Evolutionary conservation across 2,888 invertebrate species (phyloP).

Genomic region (Xestia rhomboidea): DNA sequence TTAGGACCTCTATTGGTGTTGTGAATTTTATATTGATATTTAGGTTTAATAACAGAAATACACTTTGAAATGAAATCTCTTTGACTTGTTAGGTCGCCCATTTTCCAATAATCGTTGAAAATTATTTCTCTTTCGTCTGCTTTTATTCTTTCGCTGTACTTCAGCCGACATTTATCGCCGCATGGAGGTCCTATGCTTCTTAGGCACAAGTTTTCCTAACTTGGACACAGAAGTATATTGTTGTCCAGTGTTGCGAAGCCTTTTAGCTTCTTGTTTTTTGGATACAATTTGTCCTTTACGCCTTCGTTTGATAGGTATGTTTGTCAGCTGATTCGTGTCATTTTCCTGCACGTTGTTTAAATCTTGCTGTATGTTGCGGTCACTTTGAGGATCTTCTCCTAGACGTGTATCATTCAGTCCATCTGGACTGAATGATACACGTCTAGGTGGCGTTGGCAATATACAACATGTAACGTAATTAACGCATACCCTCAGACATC

Average conservation of each 20-base stretch:
- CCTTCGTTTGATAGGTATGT: too few species aligned
- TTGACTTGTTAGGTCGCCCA: conserved; percentile 39
- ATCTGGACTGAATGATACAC: too few species aligned
- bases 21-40: conserved; percentile 47
- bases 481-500: too few species aligned
- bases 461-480: too few species aligned
- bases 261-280: background rate
- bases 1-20: conserved; percentile 47
- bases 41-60: conserved; percentile 40
- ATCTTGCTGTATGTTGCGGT: too few species aligned
- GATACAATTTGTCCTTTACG: background rate
- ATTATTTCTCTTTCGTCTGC: conserved; percentile 48
- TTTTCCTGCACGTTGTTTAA: too few species aligned
- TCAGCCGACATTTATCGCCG: conserved; percentile 47
- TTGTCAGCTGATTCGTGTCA: too few species aligned
- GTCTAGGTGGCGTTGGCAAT: too few species aligned
- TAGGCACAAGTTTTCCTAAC: conserved; percentile 18
- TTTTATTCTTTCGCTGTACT: conserved; percentile 57
- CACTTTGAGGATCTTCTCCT: too few species aligned
- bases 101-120: conserved; percentile 42
- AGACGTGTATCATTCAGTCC: too few species aligned
- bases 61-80: conserved; percentile 35
- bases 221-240: background rate
- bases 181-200: conserved; percentile 45
- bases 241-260: background rate